Percentiles rank a stretch among this genome's conserved stretches.
These are phyloP conservation scores for Diplolepis rosae DNA, from an alignment of 2,888 invertebrate species.

Conservation along the genomic window DNA sequence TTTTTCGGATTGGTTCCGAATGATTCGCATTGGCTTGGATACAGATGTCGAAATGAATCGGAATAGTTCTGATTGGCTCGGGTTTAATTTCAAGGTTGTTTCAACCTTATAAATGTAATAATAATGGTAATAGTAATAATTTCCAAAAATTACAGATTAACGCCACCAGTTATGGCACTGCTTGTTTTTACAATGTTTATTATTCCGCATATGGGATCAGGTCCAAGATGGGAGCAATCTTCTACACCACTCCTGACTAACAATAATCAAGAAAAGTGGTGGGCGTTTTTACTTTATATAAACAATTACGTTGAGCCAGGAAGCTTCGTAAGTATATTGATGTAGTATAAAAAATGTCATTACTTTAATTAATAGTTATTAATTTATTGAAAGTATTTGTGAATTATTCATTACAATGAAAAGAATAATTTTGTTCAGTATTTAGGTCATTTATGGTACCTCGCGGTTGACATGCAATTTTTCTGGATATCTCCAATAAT, in stretches of 20 bases:
- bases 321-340: not conserved
- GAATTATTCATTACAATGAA: no score
- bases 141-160: slow-evolving; percentile 75
- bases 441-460: slow-evolving; percentile 76
- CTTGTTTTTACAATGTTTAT: slow-evolving; percentile 75
- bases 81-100: no score
- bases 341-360: no score
- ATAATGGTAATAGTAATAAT: no score
- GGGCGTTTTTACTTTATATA: slow-evolving; percentile 74
- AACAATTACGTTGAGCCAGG: slow-evolving; percentile 69
- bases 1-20: no score
- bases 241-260: slow-evolving; percentile 46
- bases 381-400: no score
- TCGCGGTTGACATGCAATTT: slow-evolving; percentile 77
- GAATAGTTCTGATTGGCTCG: no score
- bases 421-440: slow-evolving; percentile 67
- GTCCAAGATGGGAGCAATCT: slow-evolving; percentile 70
- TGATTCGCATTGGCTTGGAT: no score
- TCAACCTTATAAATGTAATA: no score
- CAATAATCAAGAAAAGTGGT: slow-evolving; percentile 74
- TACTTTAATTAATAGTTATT: no score
- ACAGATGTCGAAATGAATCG: no score
- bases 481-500: slow-evolving; percentile 76
- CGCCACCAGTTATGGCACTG: slow-evolving; percentile 76
- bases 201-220: slow-evolving; percentile 74